Conservation (phyloP, 2,888 invertebrate genomes). For the Hydropsyche betteni region DNA sequence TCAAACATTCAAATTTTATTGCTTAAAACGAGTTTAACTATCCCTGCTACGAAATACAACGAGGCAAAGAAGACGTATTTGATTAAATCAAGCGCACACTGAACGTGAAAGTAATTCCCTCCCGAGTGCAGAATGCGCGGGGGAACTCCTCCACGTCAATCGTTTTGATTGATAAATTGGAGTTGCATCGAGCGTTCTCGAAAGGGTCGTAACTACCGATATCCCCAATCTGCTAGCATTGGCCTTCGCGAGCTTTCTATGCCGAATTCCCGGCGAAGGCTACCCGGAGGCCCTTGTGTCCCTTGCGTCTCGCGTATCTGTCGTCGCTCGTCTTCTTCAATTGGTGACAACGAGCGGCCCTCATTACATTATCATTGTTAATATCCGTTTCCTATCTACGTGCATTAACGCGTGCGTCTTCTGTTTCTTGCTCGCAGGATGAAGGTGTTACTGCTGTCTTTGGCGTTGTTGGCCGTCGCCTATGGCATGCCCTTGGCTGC, state of each 20-base stretch:
- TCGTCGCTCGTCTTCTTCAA: conserved; percentile 42
- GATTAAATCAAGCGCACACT: not conserved
- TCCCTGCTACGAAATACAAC: too few species aligned
- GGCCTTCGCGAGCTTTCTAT: conserved; percentile 58
- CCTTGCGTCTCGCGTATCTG: not conserved
- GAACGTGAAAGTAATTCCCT: not conserved
- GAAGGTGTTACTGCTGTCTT: conserved; percentile 71
- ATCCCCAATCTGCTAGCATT: conserved; percentile 62
- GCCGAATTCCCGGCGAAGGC: conserved; percentile 9
- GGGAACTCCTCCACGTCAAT: conserved; percentile 26
- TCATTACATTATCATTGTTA: conserved; percentile 49
- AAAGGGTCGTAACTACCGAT: conserved; percentile 53
- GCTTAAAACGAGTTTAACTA: too few species aligned
- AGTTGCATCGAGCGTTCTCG: conserved; percentile 51
- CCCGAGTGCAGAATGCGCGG: not conserved
- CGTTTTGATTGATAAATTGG: conserved; percentile 64
- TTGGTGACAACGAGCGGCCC: conserved; percentile 49
- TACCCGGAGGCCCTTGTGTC: conserved; percentile 3
- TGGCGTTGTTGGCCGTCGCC: conserved; percentile 66
- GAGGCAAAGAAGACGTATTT: too few species aligned
- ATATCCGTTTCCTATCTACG: conserved; percentile 47
- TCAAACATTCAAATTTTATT: too few species aligned
- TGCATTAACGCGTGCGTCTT: conserved; percentile 5
- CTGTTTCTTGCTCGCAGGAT: conserved; percentile 62
- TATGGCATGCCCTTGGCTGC: conserved; percentile 53